Conservation (phyloP, 2,888 invertebrate genomes). For the Acholoe squamosa region DNA sequence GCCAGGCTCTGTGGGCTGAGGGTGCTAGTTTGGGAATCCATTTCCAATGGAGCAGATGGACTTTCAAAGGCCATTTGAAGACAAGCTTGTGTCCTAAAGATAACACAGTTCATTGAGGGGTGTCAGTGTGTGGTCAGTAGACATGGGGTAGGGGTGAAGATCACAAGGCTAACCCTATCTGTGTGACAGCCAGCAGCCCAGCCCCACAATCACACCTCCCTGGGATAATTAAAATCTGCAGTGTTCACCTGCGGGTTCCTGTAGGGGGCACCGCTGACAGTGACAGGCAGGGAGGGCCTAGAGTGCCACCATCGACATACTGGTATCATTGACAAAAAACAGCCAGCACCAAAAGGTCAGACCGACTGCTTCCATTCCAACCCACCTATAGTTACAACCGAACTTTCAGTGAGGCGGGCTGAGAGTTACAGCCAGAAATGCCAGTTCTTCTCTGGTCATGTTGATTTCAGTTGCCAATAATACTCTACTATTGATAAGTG, state of each 20-base stretch:
- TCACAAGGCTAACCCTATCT: neutral
- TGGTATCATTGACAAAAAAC: conserved; percentile 31
- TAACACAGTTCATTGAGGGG: neutral
- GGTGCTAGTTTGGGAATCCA: too few species aligned
- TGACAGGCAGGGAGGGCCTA: neutral
- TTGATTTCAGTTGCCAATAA: too few species aligned
- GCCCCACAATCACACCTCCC: conserved; percentile 27
- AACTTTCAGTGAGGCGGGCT: too few species aligned
- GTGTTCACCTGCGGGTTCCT: neutral
- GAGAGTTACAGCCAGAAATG: too few species aligned
- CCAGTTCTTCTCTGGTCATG: too few species aligned
- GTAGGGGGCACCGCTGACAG: neutral
- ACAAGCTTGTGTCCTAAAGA: neutral
- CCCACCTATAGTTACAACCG: too few species aligned
- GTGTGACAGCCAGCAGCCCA: neutral
- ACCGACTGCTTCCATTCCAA: neutral
- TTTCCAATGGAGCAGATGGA: too few species aligned
- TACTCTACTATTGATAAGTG: too few species aligned
- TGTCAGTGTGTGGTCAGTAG: conserved; percentile 20
- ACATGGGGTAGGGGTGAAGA: conserved; percentile 18
- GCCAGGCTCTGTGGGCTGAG: too few species aligned
- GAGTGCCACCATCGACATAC: neutral
- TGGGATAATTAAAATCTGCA: neutral
- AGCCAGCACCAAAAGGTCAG: neutral
- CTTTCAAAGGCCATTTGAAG: too few species aligned